Percentiles rank a stretch among this genome's conserved stretches.
phyloP scores from a whole-genome alignment of 1,140 invertebrate genomes.

The Tetragonula clypearis region DNA sequence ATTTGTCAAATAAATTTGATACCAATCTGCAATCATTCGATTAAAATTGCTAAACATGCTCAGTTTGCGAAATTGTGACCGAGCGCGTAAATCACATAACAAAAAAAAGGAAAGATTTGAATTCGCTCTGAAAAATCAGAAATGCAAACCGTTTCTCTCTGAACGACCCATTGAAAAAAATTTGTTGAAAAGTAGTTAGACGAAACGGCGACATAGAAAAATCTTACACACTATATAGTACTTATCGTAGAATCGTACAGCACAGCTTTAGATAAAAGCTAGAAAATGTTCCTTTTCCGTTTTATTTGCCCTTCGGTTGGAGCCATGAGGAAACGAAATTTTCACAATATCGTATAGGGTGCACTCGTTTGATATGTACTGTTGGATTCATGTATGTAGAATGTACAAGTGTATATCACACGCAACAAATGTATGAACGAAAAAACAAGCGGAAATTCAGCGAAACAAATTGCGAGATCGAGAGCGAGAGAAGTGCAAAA shows the following conservation, averaged over 20 bases:
- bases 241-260: neutral
- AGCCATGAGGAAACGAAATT: neutral
- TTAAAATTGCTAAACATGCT: constrained; percentile 45
- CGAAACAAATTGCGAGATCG: constrained; percentile 22
- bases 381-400: constrained; percentile 11
- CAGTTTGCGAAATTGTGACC: constrained; percentile 12
- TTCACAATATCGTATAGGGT: neutral
- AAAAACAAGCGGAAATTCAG: neutral
- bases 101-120: too few species aligned
- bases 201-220: constrained; percentile 25
- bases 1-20: neutral
- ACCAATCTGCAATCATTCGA: neutral
- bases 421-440: neutral
- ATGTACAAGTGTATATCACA: constrained; percentile 10
- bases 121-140: constrained; percentile 12
- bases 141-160: constrained; percentile 25
- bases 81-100: constrained; percentile 1
- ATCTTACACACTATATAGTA: constrained; percentile 23
- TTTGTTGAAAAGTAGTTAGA: constrained; percentile 20
- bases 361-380: neutral
- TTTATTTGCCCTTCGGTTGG: neutral
- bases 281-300: constrained; percentile 5
- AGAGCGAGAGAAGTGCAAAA: constrained; percentile 45
- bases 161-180: constrained; percentile 3
- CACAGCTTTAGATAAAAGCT: neutral